Evolutionary conservation across 2,888 invertebrate species (phyloP), one percentile per base, ranked within the genome.

Genomic region (Thelaira solivaga): DNA sequence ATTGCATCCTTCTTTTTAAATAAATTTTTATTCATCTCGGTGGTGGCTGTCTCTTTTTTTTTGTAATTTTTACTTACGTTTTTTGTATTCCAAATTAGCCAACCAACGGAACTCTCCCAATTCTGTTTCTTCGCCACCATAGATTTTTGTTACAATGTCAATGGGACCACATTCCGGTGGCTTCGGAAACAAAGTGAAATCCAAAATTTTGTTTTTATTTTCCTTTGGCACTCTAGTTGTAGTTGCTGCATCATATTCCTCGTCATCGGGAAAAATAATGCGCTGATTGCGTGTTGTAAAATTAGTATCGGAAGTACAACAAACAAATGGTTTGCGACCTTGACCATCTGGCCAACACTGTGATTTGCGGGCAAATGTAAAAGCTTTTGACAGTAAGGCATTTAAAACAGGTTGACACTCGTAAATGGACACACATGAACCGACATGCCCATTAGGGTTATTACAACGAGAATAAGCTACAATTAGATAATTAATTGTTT

Each of bases 21-120:
- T n/a, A n/a, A n/a, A n/a, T n/a, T n/a, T n/a, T n/a, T n/a, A n/a
- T n/a, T n/a, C n/a, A n/a, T n/a, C n/a, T n/a, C n/a, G n/a, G n/a
- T n/a, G n/a, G n/a, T n/a, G n/a, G n/a, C n/a, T n/a, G n/a, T n/a
- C n/a, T n/a, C n/a, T n/a, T n/a, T n/a, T n/a, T n/a, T n/a, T n/a
- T n/a, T n/a, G n/a, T n/a, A n/a, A n/a, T 2, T n/a, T 22, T 34
- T 43, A 67, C 82, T 82, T 53, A 83, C 91, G n/a, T 18, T 20
- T 80, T 47, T 53, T 89, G 83, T 93, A 93, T 85, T 91, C 90
- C 4, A 93, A 82, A 20, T 93, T 87, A 0, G 90, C 91, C 91
- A 93, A 91, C 93, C 93, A 93, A 0, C 93, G 92, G 82, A 92
- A 92, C 81, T 93, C 93, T 51, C 91, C 92, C 1, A 93, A 83